A percentile compares a stretch with the other conserved stretches of the same genome.
Conservation (phyloP, 1,140 invertebrate genomes). For the Eumeta japonica region DNA sequence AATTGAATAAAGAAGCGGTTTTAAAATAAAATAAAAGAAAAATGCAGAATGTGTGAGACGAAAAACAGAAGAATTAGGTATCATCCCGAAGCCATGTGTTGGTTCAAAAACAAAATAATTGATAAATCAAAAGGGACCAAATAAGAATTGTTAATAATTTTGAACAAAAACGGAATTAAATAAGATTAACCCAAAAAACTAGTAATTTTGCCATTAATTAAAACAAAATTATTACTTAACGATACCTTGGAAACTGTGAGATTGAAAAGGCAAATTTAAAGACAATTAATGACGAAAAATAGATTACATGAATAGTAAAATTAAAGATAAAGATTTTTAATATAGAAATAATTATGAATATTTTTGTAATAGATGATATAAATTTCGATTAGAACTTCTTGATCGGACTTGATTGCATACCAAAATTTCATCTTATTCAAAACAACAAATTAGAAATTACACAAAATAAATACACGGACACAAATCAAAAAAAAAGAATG, state of each 20-base stretch:
- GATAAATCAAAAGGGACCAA: slow-evolving; percentile 9
- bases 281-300: slow-evolving; percentile 25
- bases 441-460: slow-evolving; percentile 10
- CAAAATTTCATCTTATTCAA: slow-evolving; percentile 10
- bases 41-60: slow-evolving; percentile 23
- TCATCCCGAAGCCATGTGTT: slow-evolving; percentile 21
- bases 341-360: slow-evolving; percentile 15
- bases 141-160: slow-evolving; percentile 20
- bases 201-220: slow-evolving; percentile 23
- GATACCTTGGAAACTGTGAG: slow-evolving; percentile 14
- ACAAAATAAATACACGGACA: too few species aligned
- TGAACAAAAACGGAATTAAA: slow-evolving; percentile 15
- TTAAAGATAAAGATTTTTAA: slow-evolving; percentile 20
- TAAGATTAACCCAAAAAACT: too few species aligned
- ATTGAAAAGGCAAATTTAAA: slow-evolving; percentile 15
- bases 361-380: too few species aligned
- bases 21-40: slow-evolving; percentile 12
- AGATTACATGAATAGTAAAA: slow-evolving; percentile 14
- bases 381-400: too few species aligned
- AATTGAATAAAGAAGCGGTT: slow-evolving; percentile 8
- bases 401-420: too few species aligned
- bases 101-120: slow-evolving; percentile 17
- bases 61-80: slow-evolving; percentile 17
- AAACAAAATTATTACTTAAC: slow-evolving; percentile 24
- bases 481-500: too few species aligned